Conservation (phyloP, 2,113 vertebrate species). For the Dromaius novaehollandiae region DNA sequence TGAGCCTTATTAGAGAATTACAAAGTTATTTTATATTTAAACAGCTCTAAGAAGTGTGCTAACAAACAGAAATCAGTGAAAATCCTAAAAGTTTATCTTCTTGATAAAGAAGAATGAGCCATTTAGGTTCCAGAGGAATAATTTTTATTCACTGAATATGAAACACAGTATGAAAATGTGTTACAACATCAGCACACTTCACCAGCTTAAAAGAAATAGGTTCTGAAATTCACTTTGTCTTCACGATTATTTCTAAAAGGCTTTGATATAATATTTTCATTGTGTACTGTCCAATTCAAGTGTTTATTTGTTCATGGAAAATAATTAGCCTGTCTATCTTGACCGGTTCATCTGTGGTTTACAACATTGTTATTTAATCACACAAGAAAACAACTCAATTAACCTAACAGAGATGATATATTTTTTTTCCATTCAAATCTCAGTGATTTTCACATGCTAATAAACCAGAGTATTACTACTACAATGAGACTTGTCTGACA, state of each 20-base stretch:
- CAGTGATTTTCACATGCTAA: background rate
- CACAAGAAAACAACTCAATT: background rate
- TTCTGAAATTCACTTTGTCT: background rate
- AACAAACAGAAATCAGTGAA: background rate
- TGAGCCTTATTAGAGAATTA: background rate
- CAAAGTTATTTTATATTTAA: background rate
- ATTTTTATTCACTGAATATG: background rate
- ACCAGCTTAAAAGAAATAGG: background rate
- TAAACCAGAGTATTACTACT: background rate
- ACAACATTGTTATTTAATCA: background rate
- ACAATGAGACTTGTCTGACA: background rate
- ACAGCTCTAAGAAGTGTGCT: background rate
- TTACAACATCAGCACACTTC: background rate
- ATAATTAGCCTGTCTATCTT: background rate
- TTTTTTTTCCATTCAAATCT: background rate
- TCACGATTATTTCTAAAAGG: background rate
- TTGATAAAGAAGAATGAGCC: background rate
- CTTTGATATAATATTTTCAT: background rate
- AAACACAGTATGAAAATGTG: background rate
- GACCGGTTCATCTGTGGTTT: background rate
- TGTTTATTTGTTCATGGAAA: background rate
- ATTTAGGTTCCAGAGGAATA: background rate
- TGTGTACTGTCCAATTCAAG: background rate
- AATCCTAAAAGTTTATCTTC: background rate
- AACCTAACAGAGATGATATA: background rate